Evolutionary conservation across 1,140 invertebrate species (phyloP).

Genomic region (Drosophila pallidifrons): DNA sequence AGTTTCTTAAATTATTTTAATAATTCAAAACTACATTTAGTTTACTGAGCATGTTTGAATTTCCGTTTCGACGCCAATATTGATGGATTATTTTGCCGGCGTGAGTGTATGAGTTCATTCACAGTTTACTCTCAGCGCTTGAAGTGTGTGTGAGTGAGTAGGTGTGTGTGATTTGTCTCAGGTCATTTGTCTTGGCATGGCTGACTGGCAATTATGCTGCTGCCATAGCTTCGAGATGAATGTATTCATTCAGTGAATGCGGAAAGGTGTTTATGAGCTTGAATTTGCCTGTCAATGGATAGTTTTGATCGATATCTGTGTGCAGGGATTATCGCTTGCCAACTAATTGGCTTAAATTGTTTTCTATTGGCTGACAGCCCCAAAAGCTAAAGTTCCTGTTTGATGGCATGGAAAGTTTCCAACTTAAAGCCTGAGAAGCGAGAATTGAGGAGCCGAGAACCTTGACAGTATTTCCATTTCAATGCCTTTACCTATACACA

Average conservation of each 20-base stretch:
- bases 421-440: constrained; percentile 18
- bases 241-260: constrained; percentile 64
- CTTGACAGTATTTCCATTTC: constrained; percentile 65
- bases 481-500: constrained; percentile 45
- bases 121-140: neutral
- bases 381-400: constrained; percentile 55
- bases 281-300: constrained; percentile 28
- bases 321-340: constrained; percentile 45
- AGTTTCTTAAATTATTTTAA: neutral
- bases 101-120: constrained; percentile 10
- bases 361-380: neutral
- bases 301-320: constrained; percentile 65
- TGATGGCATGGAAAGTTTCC: constrained; percentile 30
- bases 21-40: neutral
- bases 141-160: no score
- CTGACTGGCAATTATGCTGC: constrained; percentile 44
- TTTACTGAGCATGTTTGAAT: constrained; percentile 18
- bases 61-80: constrained; percentile 64
- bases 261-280: constrained; percentile 78
- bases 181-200: constrained; percentile 64
- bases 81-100: constrained; percentile 65
- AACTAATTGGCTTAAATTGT: constrained; percentile 52
- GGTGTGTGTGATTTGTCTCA: constrained; percentile 51
- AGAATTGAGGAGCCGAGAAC: constrained; percentile 30
- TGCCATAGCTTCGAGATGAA: constrained; percentile 14